phyloP scores from a whole-genome alignment of 2,797 vertebrate genomes.

The Muraenolepis orangiensis region DNA sequence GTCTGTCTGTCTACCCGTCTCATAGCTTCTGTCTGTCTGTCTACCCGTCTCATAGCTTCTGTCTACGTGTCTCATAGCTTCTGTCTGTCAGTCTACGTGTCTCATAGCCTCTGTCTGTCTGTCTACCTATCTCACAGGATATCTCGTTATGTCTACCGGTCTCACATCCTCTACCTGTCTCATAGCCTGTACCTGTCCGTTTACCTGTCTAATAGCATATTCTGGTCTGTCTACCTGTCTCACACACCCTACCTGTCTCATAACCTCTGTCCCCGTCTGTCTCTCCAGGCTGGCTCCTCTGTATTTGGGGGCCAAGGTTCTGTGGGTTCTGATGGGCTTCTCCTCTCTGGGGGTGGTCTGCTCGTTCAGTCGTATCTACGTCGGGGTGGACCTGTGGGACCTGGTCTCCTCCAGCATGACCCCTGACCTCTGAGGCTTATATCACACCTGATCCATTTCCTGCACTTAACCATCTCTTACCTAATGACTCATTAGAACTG shows the following conservation, averaged over 20 bases:
- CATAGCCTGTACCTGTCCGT: too few relatives aligned
- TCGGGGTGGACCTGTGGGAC: constrained; percentile 55
- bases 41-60: background rate
- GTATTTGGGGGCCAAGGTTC: constrained; percentile 77
- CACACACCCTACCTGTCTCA: too few relatives aligned
- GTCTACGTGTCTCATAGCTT: too few relatives aligned
- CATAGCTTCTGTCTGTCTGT: too few relatives aligned
- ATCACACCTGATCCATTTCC: background rate
- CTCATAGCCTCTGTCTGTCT: too few relatives aligned
- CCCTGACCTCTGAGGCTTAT: constrained; percentile 20
- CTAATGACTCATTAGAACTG: too few relatives aligned
- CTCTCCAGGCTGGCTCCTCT: constrained; percentile 78
- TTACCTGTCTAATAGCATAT: too few relatives aligned
- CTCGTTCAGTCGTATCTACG: constrained; percentile 66
- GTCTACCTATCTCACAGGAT: too few relatives aligned
- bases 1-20: too few relatives aligned
- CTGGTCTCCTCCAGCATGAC: background rate
- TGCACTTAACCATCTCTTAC: background rate
- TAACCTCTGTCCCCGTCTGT: constrained; percentile 1
- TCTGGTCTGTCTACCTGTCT: too few relatives aligned
- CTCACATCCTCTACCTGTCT: background rate
- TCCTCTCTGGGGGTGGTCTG: constrained; percentile 70
- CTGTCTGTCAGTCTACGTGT: constrained; percentile 4
- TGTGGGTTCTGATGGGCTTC: constrained; percentile 80
- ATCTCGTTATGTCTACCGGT: background rate